Evolutionary conservation across 2,797 vertebrate genomes (phyloP).

Genomic region (Nasua narica): DNA sequence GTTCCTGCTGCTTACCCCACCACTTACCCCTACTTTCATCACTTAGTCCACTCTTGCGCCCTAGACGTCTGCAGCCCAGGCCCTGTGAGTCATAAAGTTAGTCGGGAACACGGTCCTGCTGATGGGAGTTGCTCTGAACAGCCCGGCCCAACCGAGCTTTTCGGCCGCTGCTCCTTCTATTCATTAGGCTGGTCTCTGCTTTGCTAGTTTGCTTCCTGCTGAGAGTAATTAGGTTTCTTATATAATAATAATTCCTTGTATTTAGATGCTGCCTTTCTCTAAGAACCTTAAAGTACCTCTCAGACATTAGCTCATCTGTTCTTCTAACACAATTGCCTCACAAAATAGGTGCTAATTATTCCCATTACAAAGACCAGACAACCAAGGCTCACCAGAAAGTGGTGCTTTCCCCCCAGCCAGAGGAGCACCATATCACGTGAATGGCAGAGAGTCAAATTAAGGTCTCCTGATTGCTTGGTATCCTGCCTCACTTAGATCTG

Average conservation of each 20-base stretch:
- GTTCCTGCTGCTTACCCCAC: background rate
- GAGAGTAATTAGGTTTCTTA: slow-evolving; percentile 80
- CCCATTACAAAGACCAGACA: slow-evolving; percentile 44
- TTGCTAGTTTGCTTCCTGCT: slow-evolving; percentile 75
- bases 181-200: slow-evolving; percentile 61
- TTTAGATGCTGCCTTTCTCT: slow-evolving; percentile 47
- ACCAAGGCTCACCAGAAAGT: slow-evolving; percentile 1
- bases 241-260: slow-evolving; percentile 56
- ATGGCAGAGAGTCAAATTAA: background rate
- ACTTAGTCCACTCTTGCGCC: background rate
- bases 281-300: slow-evolving; percentile 41
- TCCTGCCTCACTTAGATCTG: background rate
- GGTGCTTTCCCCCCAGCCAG: background rate
- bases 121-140: slow-evolving; percentile 10
- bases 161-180: slow-evolving; percentile 45
- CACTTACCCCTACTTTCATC: background rate
- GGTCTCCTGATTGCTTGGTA: background rate
- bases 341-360: slow-evolving; percentile 50
- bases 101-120: background rate
- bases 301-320: slow-evolving; percentile 55
- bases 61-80: background rate
- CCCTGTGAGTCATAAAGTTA: background rate
- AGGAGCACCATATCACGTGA: background rate
- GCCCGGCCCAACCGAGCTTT: background rate
- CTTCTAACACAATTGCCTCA: slow-evolving; percentile 5